phyloP scores from a whole-genome alignment of 2,113 vertebrate genomes.

The Caranx ignobilis region DNA sequence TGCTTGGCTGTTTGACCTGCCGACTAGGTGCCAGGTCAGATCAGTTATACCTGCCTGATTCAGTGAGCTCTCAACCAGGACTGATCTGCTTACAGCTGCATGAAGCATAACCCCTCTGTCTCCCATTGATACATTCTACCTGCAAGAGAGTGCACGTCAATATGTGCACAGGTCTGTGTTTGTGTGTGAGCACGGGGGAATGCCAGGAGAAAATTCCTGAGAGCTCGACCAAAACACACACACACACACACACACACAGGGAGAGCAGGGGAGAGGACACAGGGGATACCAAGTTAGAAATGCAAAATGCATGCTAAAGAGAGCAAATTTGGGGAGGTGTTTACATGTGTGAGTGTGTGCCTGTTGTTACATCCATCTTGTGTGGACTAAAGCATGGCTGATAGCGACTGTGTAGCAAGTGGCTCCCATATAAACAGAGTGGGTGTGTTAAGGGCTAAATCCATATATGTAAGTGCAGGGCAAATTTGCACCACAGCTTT shows the following conservation, averaged over 20 bases:
- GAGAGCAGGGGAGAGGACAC: background rate
- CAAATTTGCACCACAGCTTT: conserved; percentile 14
- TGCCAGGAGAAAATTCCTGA: conserved; percentile 10
- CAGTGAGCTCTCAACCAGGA: conserved; percentile 68
- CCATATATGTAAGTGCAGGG: conserved; percentile 20
- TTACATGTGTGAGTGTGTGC: background rate
- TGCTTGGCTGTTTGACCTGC: conserved; percentile 44
- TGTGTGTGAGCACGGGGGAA: conserved; percentile 6
- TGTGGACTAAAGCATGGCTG: background rate
- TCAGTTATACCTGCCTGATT: conserved; percentile 71
- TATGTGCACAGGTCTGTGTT: conserved; percentile 22
- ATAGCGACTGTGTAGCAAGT: conserved; percentile 7
- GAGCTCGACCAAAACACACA: background rate
- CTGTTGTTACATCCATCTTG: background rate
- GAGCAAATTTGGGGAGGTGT: background rate
- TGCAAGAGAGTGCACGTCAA: conserved; percentile 5
- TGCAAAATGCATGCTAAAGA: background rate
- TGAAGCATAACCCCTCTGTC: conserved; percentile 62
- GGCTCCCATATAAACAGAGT: conserved; percentile 8
- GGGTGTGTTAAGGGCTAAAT: conserved; percentile 1
- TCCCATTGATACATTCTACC: conserved; percentile 41
- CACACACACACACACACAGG: background rate
- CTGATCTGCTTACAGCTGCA: conserved; percentile 58
- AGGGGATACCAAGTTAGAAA: background rate
- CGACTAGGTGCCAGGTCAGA: conserved; percentile 59